Base-by-base conservation (phyloP, 2,888 invertebrate species). In the Carpatolechia fugitivella region DNA sequence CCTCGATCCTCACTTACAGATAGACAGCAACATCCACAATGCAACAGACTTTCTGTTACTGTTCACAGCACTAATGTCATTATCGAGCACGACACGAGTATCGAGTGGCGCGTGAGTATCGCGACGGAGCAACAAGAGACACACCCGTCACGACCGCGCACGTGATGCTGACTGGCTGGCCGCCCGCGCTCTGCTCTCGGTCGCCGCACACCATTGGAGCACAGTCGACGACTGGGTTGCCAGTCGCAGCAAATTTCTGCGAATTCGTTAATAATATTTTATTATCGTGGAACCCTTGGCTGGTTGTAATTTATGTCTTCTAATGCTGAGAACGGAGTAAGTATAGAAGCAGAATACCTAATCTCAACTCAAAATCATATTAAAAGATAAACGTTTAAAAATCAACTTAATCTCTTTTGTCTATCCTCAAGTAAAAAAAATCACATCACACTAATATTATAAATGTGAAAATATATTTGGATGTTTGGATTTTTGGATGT, bases 161-260 rank as follows among this genome's bases (percentile, higher is more conserved):
- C 86, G 86, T 85, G 88, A 89, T 86, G 89, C 87, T 85, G 86
- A 89, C 89, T 89, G 87, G 77, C 35, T 44, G 18, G 52, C 44
- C 29, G 20, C 70, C 61, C 69, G 70, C 41, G 50, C 35, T 40
- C 44, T 35, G 24, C 38, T 51, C 51, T 51, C 46, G 46, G 11
- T 24, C 20, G 20, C 36, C 29, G 51, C 29, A 20, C 13, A 73
- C 78, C 70, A 77, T 76, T 78, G 75, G 78, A 73, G 72, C 58
- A 46, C 57, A 72, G 72, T 74, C 78, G 69, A 68, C 63, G 59
- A 64, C 70, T 62, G 68, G 69, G 73, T 82, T 85, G 82, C 82
- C 80, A 74, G 61, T 59, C 64, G 64, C 56, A 60, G 60, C 57
- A 60, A 66, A 65, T 76, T 80, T 79, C 65, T 80, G 75, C 65